phyloP scores from a whole-genome alignment of 2,888 invertebrate genomes.

The Anagyrus pseudococci region DNA sequence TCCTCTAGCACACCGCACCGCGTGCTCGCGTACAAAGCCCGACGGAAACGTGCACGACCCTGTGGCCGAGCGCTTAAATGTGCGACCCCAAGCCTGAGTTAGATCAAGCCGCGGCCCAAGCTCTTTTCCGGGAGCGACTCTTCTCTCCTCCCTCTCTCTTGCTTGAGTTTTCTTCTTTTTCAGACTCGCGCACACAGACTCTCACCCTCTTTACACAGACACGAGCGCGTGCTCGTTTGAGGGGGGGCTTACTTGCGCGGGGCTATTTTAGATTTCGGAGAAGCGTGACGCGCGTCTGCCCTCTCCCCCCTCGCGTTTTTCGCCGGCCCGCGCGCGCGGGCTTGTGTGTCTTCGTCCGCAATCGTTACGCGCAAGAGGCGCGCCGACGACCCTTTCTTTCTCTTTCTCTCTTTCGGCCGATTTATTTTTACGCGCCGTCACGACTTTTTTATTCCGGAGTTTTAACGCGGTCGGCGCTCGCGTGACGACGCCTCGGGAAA shows the following conservation, averaged over 20 bases:
- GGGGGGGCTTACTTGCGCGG: neutral
- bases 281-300: slow-evolving; percentile 16
- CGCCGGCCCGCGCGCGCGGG: neutral
- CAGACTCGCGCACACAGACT: neutral
- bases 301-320: neutral
- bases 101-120: neutral
- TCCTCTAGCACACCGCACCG: neutral
- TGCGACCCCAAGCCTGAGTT: neutral
- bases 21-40: neutral
- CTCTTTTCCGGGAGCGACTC: neutral
- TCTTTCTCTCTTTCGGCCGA: neutral
- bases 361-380: neutral
- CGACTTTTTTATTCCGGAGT: neutral
- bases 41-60: neutral
- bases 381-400: neutral
- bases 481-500: neutral
- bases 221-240: neutral
- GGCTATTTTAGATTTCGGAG: slow-evolving; percentile 36
- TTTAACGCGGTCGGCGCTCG: neutral
- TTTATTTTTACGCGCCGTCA: too few species aligned
- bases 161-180: neutral
- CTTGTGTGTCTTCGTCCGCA: neutral
- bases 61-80: neutral
- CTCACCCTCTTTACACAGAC: neutral
- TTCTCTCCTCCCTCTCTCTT: neutral